Evolutionary conservation across 2,888 invertebrate species (phyloP), one percentile per base, ranked within the genome.

Genomic region (Terebella lapidaria): DNA sequence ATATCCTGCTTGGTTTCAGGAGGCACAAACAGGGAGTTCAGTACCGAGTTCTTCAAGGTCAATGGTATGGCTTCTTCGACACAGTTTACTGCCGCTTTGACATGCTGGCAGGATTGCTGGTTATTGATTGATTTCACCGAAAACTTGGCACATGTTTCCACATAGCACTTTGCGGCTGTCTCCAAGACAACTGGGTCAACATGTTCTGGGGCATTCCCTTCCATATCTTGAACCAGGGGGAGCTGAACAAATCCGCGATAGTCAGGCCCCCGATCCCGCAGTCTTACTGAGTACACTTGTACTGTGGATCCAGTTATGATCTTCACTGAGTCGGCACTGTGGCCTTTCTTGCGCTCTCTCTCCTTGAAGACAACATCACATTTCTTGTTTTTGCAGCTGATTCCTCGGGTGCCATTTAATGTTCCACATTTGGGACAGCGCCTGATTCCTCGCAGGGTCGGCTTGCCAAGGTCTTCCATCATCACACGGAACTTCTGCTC

Each of bases 381-480:
- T 18, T 83, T 80, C 74, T 86, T 87, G 74, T 89, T 89, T 77
- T 89, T 89, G 74, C 89, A 89, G 65, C 84, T 84, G 25, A 85
- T 82, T n/a, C 89, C 87, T 57, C 90, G 82, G 0, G 88, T 89
- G 1, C 90, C 90, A 79, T 89, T 91, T 64, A 86, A 86, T 1
- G 85, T 85, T 0, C 88, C 88, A 81, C 91, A 91, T 72, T 87
- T 87, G 0, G 85, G 85, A 73, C 90, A 91, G 72, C 87, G 88
- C 67, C 87, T 84, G 0, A 90, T 84, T 3, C 90, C 90, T 55
- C 90, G 80, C 56, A 86, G 78, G 0, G 88, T 89, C 2, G 88
- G 84, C 72, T 85, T 84, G 22, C 87, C 87, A 59, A 87, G 75
- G 70, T 85, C 86, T 54, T 83, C 84, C 64, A 86, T 73, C 28